Percentiles rank a stretch among this genome's conserved stretches.
phyloP scores from a whole-genome alignment of 2,888 invertebrate genomes.

The Octodonta nipae region DNA sequence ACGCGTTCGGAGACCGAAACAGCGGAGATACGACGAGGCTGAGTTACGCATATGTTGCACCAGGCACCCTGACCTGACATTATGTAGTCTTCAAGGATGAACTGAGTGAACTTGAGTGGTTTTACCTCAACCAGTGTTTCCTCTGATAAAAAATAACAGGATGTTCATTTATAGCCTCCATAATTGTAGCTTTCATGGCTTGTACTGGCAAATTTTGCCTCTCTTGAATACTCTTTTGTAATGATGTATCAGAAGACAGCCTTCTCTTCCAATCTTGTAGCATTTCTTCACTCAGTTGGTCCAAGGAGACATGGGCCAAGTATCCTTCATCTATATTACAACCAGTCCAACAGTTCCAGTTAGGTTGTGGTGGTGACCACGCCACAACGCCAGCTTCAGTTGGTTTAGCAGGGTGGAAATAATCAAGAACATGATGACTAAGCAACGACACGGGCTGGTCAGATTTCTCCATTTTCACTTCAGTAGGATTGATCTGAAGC shows the following conservation, averaged over 20 bases:
- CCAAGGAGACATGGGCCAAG: constrained; percentile 52
- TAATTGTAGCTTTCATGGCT: constrained; percentile 58
- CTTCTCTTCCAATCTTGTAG: constrained; percentile 49
- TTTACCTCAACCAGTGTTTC: constrained; percentile 73
- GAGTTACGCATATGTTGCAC: constrained; percentile 88
- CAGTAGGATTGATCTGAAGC: constrained; percentile 28
- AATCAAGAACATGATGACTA: constrained; percentile 37
- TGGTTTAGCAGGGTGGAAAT: constrained; percentile 40
- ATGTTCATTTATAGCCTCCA: constrained; percentile 80
- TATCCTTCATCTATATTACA: constrained; percentile 90
- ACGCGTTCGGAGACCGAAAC: constrained; percentile 93
- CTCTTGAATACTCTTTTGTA: constrained; percentile 46
- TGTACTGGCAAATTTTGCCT: constrained; percentile 71
- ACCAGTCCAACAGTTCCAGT: constrained; percentile 96
- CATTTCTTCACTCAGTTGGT: constrained; percentile 61
- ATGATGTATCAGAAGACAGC: constrained; percentile 43
- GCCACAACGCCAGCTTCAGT: constrained; percentile 69
- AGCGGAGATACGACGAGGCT: constrained; percentile 90
- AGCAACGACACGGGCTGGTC: constrained; percentile 36
- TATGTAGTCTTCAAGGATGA: constrained; percentile 85
- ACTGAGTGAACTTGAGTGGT: constrained; percentile 96
- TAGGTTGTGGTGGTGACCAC: constrained; percentile 90
- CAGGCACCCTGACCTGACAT: constrained; percentile 77
- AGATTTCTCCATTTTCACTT: constrained; percentile 13
- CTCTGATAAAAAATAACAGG: constrained; percentile 84